Evolutionary conservation across 2,888 invertebrate species (phyloP).

Genomic region (Drosophila eohydei): DNA sequence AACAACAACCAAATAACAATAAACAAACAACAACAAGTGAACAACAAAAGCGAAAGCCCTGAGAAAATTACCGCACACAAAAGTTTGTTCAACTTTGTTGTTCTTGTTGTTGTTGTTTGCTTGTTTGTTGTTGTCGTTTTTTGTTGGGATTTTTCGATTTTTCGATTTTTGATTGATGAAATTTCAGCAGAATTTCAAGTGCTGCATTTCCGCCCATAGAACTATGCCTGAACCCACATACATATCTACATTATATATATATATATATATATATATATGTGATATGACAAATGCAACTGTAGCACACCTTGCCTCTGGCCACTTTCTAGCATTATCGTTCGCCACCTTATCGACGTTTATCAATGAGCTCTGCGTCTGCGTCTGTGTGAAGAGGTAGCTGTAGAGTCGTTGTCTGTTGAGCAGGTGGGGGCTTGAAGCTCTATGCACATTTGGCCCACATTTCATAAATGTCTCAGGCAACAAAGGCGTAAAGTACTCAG

Average conservation of each 20-base stretch:
- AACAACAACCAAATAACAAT: neutral
- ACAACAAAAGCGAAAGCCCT: constrained; percentile 31
- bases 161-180: constrained; percentile 40
- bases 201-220: constrained; percentile 33
- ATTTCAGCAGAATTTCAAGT: constrained; percentile 53
- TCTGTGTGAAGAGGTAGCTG: neutral
- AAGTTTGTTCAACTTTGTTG: constrained; percentile 54
- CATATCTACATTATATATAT: neutral
- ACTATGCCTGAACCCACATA: neutral
- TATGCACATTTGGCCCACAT: constrained; percentile 73
- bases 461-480: constrained; percentile 45
- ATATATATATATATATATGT: neutral
- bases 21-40: neutral
- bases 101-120: constrained; percentile 27
- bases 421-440: neutral
- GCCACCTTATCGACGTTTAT: constrained; percentile 55
- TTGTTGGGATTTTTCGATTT: constrained; percentile 16
- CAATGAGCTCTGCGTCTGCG: constrained; percentile 27
- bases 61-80: constrained; percentile 44
- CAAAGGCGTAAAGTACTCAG: constrained; percentile 14
- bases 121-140: constrained; percentile 17
- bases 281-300: neutral
- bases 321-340: constrained; percentile 33
- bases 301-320: neutral
- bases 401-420: neutral